Evolutionary conservation across 2,113 vertebrate genomes (phyloP).

Genomic region (Acrocephalus kingi): DNA sequence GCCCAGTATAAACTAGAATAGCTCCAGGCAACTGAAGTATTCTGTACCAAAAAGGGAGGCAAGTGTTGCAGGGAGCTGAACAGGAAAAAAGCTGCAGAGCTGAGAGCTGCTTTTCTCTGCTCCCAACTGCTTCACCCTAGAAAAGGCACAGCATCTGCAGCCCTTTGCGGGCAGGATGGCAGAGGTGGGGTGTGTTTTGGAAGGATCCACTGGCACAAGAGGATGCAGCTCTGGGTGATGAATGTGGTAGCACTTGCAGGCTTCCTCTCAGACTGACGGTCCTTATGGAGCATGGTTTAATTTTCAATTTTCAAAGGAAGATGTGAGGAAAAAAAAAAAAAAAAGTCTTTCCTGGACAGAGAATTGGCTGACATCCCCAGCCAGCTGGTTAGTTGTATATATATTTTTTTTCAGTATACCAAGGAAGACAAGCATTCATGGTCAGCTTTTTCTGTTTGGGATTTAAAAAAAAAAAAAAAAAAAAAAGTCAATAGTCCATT

Average conservation of each 20-base stretch:
- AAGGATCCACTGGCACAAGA: constrained; percentile 19
- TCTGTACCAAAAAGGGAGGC: constrained; percentile 43
- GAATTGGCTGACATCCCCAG: background rate
- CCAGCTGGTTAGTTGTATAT: background rate
- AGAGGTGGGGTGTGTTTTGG: background rate
- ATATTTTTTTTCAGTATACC: background rate
- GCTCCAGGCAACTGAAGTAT: constrained; percentile 42
- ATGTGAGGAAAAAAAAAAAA: background rate
- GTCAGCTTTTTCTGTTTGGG: background rate
- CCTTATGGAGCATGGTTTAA: background rate
- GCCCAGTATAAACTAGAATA: constrained; percentile 46
- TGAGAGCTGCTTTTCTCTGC: constrained; percentile 4
- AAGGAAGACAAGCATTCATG: background rate
- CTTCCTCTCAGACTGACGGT: constrained; percentile 26
- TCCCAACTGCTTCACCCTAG: background rate
- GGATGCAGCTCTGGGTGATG: constrained; percentile 15
- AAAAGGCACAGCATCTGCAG: constrained; percentile 8
- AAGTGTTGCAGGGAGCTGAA: constrained; percentile 29
- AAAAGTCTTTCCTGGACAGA: background rate
- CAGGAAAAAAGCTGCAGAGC: constrained; percentile 19
- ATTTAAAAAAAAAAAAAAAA: background rate
- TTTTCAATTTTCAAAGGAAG: background rate
- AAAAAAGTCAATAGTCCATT: background rate
- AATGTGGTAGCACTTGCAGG: background rate
- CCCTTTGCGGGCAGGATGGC: background rate